phyloP scores from a whole-genome alignment of 2,888 invertebrate genomes.

The Drosophila conformis region DNA sequence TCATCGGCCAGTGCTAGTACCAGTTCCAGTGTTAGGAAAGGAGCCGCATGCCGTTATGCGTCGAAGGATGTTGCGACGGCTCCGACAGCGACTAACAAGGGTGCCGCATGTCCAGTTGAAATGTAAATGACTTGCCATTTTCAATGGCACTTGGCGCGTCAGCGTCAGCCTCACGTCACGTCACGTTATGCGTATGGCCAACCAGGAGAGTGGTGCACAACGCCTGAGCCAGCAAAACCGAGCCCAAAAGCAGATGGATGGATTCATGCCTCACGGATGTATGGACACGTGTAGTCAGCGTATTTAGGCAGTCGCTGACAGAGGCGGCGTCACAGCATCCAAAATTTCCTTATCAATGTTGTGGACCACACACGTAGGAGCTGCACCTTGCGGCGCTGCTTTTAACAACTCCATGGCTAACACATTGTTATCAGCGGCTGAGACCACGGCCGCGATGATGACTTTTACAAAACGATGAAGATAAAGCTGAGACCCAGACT shows the following conservation, averaged over 20 bases:
- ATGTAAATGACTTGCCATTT: conserved; percentile 78
- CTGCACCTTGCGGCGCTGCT: conserved; percentile 73
- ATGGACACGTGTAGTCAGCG: conserved; percentile 30
- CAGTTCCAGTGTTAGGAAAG: conserved; percentile 31
- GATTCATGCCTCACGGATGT: conserved; percentile 9
- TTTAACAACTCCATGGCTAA: conserved; percentile 74
- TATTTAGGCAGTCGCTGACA: not conserved
- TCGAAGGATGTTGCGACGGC: conserved; percentile 72
- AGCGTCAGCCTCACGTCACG: conserved; percentile 57
- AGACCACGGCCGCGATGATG: conserved; percentile 41
- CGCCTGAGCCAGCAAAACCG: conserved; percentile 6
- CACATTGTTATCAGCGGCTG: conserved; percentile 70
- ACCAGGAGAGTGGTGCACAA: conserved; percentile 40
- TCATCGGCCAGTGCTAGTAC: conserved; percentile 52
- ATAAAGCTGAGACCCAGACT: conserved; percentile 42
- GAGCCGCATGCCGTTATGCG: conserved; percentile 73
- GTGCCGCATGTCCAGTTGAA: conserved; percentile 80
- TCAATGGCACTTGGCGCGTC: conserved; percentile 76
- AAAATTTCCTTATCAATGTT: conserved; percentile 69
- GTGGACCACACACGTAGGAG: conserved; percentile 67
- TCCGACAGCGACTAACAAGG: conserved; percentile 72
- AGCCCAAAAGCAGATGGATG: conserved; percentile 37
- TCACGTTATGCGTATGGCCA: conserved; percentile 69
- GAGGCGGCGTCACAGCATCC: conserved; percentile 34
- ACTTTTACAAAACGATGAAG: conserved; percentile 70